Evolutionary conservation across 2,888 invertebrate species (phyloP).

Genomic region (Campoplex capitator): DNA sequence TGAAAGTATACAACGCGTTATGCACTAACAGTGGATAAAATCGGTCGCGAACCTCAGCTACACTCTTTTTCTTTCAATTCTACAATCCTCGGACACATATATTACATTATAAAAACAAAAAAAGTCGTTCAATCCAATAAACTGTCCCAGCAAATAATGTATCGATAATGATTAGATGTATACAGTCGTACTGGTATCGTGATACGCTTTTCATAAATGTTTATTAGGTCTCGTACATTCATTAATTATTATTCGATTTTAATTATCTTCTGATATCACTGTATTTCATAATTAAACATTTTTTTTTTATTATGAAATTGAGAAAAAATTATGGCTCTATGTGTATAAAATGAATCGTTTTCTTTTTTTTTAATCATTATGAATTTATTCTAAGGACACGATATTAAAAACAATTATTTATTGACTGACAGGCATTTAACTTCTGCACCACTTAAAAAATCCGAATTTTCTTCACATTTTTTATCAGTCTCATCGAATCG

Average conservation of each 20-base stretch:
- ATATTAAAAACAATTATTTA: too few species aligned
- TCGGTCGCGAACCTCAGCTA: constrained; percentile 25
- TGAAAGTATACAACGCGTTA: constrained; percentile 52
- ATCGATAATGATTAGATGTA: not conserved
- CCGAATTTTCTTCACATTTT: too few species aligned
- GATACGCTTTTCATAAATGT: not conserved
- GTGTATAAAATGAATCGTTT: too few species aligned
- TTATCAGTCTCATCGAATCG: too few species aligned
- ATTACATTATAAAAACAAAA: not conserved
- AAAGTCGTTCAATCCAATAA: constrained; percentile 9
- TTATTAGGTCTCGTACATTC: not conserved
- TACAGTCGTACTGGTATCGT: not conserved
- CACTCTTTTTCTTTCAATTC: constrained; percentile 1
- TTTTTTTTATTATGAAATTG: too few species aligned
- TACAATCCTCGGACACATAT: not conserved
- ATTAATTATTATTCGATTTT: not conserved
- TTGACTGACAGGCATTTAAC: too few species aligned
- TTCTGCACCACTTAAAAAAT: too few species aligned
- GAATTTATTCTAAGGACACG: too few species aligned
- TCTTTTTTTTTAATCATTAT: not conserved
- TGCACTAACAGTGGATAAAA: constrained; percentile 13
- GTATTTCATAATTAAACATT: not conserved
- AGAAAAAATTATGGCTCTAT: too few species aligned
- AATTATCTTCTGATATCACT: not conserved
- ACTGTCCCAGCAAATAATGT: not conserved